Evolutionary conservation across 2,797 vertebrate genomes (phyloP).

Genomic region (Hyperoplus lanceolatus): DNA sequence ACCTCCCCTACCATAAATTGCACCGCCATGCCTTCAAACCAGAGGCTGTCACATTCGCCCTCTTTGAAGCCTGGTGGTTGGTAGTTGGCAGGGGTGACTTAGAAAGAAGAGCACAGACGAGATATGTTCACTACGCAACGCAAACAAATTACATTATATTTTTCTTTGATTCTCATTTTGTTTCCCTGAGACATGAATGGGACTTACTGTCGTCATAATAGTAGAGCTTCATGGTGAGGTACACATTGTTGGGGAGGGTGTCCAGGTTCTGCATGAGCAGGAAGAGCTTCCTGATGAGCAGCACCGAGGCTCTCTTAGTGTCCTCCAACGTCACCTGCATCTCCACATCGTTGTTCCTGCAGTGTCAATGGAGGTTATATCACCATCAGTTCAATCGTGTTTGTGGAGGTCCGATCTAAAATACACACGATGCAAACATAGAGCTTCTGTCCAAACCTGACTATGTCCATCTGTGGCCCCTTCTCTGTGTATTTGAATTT

Average conservation of each 20-base stretch:
- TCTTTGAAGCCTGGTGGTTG: slow-evolving; percentile 88
- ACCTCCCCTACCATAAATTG: slow-evolving; percentile 86
- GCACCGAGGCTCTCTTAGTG: slow-evolving; percentile 88
- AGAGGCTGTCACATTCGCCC: slow-evolving; percentile 81
- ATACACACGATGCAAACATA: not conserved
- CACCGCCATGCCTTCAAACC: slow-evolving; percentile 85
- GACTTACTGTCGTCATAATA: slow-evolving; percentile 92
- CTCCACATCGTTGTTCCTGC: slow-evolving; percentile 77
- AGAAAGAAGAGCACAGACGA: not conserved
- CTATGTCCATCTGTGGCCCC: slow-evolving; percentile 87
- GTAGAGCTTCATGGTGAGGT: slow-evolving; percentile 94
- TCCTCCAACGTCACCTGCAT: slow-evolving; percentile 80
- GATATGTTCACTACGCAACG: not conserved
- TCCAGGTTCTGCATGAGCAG: slow-evolving; percentile 93
- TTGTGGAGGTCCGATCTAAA: not conserved
- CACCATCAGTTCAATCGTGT: not conserved
- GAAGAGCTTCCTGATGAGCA: slow-evolving; percentile 92
- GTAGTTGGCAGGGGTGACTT: slow-evolving; percentile 87
- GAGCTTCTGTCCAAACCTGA: slow-evolving; percentile 71
- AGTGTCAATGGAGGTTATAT: slow-evolving; percentile 13
- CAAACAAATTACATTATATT: not conserved
- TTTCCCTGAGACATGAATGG: not conserved
- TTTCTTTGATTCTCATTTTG: not conserved
- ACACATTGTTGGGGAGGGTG: slow-evolving; percentile 87
- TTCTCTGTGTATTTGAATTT: slow-evolving; percentile 92